Conservation (phyloP, 2,888 invertebrate genomes). For the Copidosoma aretas region DNA sequence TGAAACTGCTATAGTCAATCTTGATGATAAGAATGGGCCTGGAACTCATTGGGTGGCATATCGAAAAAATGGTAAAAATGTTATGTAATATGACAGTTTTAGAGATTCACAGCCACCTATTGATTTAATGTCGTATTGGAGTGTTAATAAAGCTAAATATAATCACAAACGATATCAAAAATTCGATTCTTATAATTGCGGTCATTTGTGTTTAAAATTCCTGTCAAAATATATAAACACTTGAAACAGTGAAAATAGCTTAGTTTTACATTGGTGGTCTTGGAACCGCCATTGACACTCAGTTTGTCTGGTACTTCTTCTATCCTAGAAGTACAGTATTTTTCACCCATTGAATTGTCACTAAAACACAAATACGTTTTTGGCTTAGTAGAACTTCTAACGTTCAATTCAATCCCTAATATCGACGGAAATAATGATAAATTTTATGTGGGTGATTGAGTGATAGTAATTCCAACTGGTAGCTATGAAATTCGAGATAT, state of each 20-base stretch:
- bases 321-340: neutral
- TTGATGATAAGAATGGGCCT: neutral
- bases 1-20: constrained; percentile 2
- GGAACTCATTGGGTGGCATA: neutral
- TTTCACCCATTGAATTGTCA: constrained; percentile 1
- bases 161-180: neutral
- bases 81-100: constrained; percentile 2
- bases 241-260: neutral
- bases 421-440: constrained; percentile 1
- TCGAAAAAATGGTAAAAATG: neutral
- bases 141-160: neutral
- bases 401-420: too few species aligned
- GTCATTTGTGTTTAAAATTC: constrained; percentile 1
- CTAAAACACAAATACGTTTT: neutral
- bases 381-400: neutral
- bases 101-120: neutral
- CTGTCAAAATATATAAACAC: neutral
- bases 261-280: neutral
- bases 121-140: neutral
- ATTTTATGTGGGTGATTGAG: constrained; percentile 3
- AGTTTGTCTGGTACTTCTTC: neutral
- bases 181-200: neutral
- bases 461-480: neutral
- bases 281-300: neutral
- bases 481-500: constrained; percentile 5